Evolutionary conservation across 2,888 invertebrate genomes (phyloP).

Genomic region (Agrypnus murinus): DNA sequence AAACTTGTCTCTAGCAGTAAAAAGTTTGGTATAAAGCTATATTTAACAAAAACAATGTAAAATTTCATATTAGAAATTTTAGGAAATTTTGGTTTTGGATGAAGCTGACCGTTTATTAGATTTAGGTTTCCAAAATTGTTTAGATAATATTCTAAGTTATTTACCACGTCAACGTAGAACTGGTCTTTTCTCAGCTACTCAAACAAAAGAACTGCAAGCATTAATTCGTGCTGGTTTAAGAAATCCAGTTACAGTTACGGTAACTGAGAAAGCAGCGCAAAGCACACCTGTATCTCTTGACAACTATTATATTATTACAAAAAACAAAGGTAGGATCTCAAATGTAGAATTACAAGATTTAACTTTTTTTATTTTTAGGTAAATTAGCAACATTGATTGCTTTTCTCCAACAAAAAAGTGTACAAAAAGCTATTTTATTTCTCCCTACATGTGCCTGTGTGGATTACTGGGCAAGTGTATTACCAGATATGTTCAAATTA

Average conservation of each 20-base stretch:
- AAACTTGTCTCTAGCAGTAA: constrained; percentile 82
- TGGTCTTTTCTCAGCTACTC: constrained; percentile 99
- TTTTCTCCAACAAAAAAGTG: constrained; percentile 80
- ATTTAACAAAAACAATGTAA: background rate
- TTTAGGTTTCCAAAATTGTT: constrained; percentile 89
- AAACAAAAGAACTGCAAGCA: constrained; percentile 94
- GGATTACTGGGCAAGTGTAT: constrained; percentile 88
- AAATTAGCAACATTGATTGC: constrained; percentile 87
- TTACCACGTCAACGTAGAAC: constrained; percentile 95
- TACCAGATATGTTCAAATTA: constrained; percentile 76
- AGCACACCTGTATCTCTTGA: constrained; percentile 82
- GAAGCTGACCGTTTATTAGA: constrained; percentile 97
- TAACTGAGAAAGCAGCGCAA: constrained; percentile 88
- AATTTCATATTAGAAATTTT: constrained; percentile 50
- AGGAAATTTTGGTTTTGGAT: constrained; percentile 95
- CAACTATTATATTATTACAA: constrained; percentile 87
- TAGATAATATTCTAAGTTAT: constrained; percentile 92
- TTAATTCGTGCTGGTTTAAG: constrained; percentile 94
- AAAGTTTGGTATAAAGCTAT: constrained; percentile 80
- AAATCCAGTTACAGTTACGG: constrained; percentile 92
- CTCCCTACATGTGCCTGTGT: constrained; percentile 97
- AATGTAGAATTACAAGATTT: background rate
- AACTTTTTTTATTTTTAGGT: constrained; percentile 63
- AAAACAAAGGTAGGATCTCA: constrained; percentile 74
- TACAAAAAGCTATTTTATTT: constrained; percentile 87